Conservation (phyloP, 1,140 invertebrate species). For the Cheumatopsyche charites region DNA sequence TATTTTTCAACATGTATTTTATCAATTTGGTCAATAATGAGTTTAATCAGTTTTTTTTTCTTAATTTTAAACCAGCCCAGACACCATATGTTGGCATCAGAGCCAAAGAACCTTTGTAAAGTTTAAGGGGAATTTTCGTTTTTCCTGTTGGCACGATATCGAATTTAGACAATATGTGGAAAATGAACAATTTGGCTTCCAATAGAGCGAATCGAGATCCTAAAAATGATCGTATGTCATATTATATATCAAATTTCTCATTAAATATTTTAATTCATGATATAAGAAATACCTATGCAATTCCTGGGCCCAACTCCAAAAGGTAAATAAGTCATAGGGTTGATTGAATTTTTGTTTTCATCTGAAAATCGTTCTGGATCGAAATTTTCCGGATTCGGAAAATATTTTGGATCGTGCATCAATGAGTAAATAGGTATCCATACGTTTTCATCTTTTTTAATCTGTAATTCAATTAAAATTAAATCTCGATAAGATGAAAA, state of each 20-base stretch:
- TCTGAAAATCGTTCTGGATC: conserved; percentile 21
- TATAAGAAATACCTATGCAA: conserved; percentile 17
- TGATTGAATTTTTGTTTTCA: conserved; percentile 16
- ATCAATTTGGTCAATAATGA: background rate
- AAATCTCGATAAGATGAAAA: too few species aligned
- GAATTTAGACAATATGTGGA: conserved; percentile 9
- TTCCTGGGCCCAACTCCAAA: conserved; percentile 22
- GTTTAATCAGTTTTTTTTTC: conserved; percentile 1
- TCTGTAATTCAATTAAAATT: background rate
- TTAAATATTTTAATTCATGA: background rate
- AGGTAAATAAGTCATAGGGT: conserved; percentile 8
- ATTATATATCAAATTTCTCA: background rate
- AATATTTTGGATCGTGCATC: background rate
- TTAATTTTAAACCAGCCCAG: background rate
- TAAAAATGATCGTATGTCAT: too few species aligned
- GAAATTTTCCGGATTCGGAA: background rate
- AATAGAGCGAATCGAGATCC: conserved; percentile 12
- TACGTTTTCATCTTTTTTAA: background rate
- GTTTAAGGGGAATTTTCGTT: conserved; percentile 7
- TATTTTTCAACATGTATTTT: background rate
- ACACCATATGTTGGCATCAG: background rate
- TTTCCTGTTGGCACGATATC: conserved; percentile 4
- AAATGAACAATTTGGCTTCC: background rate
- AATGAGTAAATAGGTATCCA: background rate
- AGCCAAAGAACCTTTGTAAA: background rate